These are phyloP conservation scores for Melanchra persicariae DNA, from an alignment of 2,888 invertebrate species.

Conservation along the genomic window DNA sequence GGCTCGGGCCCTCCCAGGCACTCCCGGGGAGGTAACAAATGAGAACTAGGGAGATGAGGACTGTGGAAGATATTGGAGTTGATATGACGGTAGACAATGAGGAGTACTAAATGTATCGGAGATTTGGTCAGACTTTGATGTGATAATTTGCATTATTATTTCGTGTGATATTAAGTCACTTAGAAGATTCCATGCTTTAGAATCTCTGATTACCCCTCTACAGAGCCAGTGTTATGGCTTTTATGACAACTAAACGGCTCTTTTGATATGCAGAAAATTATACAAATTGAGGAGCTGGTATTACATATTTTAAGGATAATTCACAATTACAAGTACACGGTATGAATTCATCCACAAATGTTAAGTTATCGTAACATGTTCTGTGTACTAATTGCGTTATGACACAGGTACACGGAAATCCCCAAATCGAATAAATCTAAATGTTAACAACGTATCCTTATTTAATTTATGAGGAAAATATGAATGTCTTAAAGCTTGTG, in stretches of 20 bases:
- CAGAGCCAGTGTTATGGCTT: background rate
- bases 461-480: constrained; percentile 47
- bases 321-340: background rate
- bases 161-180: background rate
- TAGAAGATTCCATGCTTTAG: background rate
- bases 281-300: background rate
- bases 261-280: background rate
- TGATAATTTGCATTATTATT: background rate
- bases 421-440: constrained; percentile 46
- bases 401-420: constrained; percentile 44
- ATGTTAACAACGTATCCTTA: constrained; percentile 33
- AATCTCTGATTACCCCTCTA: background rate
- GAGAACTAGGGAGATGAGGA: background rate
- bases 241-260: no score
- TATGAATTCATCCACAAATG: constrained; percentile 8
- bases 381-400: constrained; percentile 6
- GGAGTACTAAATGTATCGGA: background rate
- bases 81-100: background rate
- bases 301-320: constrained; percentile 34
- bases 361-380: constrained; percentile 7
- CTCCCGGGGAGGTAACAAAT: constrained; percentile 2
- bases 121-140: background rate
- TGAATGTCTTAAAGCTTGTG: constrained; percentile 9
- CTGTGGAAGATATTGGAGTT: background rate
- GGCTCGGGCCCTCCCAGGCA: background rate